These are phyloP conservation scores for Eubucco bourcierii DNA, from an alignment of 2,113 vertebrate genomes.

Conservation along the genomic window DNA sequence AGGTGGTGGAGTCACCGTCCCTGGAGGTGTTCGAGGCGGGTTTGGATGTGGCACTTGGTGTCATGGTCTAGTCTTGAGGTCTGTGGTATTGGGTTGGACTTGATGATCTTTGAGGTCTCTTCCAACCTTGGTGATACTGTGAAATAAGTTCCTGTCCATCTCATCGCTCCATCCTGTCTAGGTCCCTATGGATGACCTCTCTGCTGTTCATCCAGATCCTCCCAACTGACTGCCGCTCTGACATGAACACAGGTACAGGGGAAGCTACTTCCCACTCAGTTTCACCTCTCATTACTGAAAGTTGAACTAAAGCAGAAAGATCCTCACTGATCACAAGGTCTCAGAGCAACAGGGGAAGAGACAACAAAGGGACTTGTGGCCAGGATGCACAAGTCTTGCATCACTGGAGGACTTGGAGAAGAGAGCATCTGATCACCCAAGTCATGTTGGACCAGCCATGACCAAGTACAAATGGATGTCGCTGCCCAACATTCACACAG, in stretches of 20 bases:
- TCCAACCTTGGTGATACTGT: too few relatives aligned
- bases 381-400: fast-evolving
- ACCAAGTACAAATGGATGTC: background rate
- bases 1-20: too few relatives aligned
- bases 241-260: background rate
- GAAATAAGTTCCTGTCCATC: background rate
- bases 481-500: fast-evolving
- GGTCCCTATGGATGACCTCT: background rate
- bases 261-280: background rate
- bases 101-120: too few relatives aligned
- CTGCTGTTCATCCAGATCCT: background rate
- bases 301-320: background rate
- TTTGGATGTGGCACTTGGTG: too few relatives aligned
- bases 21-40: too few relatives aligned
- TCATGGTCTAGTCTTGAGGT: too few relatives aligned
- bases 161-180: background rate
- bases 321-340: background rate
- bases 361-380: background rate
- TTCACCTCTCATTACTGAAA: background rate
- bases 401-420: background rate
- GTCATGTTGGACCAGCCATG: background rate
- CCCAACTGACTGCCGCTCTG: too few relatives aligned
- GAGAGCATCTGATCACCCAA: fast-evolving
- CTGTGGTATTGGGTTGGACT: too few relatives aligned
- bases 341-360: background rate